Evolutionary conservation across 1,140 invertebrate species (phyloP).

Genomic region (Dendrolimus kikuchii): DNA sequence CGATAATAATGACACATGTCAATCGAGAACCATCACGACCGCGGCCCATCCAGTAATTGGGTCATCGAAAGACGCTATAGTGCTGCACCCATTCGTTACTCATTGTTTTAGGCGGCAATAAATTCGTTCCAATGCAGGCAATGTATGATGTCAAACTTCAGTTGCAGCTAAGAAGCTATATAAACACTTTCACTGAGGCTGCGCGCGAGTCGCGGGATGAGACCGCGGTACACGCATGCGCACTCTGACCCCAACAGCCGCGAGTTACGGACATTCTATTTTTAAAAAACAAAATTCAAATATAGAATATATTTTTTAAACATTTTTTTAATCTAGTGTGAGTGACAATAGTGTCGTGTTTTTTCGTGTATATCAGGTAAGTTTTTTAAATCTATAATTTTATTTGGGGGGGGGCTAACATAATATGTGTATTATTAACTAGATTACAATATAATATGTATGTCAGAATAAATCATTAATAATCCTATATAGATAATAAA

Average conservation of each 20-base stretch:
- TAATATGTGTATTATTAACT: no score
- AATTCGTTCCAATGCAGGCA: conserved; percentile 22
- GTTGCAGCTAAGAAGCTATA: conserved; percentile 48
- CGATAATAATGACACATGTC: no score
- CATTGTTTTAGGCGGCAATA: conserved; percentile 18
- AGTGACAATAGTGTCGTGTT: conserved; percentile 46
- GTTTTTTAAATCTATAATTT: conserved; percentile 15
- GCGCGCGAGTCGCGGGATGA: conserved; percentile 48
- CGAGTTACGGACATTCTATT: conserved; percentile 20
- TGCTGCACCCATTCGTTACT: conserved; percentile 11
- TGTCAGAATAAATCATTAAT: no score
- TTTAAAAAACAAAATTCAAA: no score
- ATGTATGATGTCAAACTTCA: conserved; percentile 26
- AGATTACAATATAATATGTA: no score
- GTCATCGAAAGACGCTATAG: conserved; percentile 1
- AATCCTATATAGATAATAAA: no score
- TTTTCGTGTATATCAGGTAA: conserved; percentile 44
- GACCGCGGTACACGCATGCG: conserved; percentile 25
- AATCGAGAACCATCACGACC: no score
- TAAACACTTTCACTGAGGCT: conserved; percentile 55
- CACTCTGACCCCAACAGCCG: conserved; percentile 49
- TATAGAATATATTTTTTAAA: conserved; percentile 5
- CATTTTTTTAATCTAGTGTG: conserved; percentile 21
- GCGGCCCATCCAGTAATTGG: no score
- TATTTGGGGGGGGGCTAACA: conserved; percentile 1